phyloP scores from a whole-genome alignment of 2,113 vertebrate species.

The Python bivittatus region DNA sequence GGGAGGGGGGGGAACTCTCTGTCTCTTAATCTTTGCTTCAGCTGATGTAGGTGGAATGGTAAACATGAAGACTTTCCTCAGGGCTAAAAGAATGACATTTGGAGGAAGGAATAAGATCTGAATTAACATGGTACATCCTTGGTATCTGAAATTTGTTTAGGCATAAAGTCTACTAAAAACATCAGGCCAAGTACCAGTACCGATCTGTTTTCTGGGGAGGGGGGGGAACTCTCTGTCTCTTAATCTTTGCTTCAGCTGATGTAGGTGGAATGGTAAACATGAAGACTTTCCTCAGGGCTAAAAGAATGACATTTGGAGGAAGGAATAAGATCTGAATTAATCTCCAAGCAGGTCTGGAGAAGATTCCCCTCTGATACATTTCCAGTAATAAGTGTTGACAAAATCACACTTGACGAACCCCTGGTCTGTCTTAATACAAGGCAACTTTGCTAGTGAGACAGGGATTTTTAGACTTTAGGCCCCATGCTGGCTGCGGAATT shows the following conservation, averaged over 20 bases:
- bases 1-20: background rate
- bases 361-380: background rate
- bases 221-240: background rate
- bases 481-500: no score
- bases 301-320: background rate
- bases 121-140: no score
- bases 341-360: background rate
- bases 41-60: background rate
- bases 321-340: background rate
- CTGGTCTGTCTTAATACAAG: background rate
- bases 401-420: background rate
- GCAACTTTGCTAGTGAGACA: background rate
- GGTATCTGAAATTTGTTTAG: no score
- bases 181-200: no score
- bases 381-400: no score
- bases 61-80: background rate
- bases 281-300: background rate
- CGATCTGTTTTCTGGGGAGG: no score
- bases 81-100: background rate
- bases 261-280: background rate
- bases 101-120: no score
- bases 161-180: no score
- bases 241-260: background rate
- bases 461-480: background rate
- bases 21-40: background rate